A percentile compares a stretch with the other conserved stretches of the same genome.
Conservation (phyloP, 2,888 invertebrate species). For the Cepaea hortensis region DNA sequence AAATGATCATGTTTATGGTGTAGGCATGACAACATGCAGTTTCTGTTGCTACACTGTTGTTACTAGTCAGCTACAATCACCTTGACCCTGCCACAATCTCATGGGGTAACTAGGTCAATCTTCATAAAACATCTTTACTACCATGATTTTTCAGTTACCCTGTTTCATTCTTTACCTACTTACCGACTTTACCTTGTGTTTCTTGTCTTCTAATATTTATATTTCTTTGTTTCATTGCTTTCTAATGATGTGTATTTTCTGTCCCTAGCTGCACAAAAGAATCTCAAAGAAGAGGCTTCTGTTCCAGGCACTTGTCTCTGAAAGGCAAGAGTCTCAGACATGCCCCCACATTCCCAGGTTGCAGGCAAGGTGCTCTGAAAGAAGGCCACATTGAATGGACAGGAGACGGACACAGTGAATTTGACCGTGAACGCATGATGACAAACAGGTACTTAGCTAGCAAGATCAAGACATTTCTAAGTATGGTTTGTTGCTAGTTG, state of each 20-base stretch:
- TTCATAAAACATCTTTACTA: no score
- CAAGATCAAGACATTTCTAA: not conserved
- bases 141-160: no score
- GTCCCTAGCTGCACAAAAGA: conserved; percentile 87
- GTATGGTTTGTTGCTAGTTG: no score
- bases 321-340: conserved; percentile 81
- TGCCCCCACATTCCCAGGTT: conserved; percentile 67
- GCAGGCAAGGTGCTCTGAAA: conserved; percentile 72
- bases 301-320: conserved; percentile 95
- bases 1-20: no score
- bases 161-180: no score
- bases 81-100: no score
- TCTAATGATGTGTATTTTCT: not conserved
- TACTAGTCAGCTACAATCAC: no score
- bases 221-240: no score
- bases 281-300: conserved; percentile 96
- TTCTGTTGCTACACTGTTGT: no score
- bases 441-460: conserved; percentile 71
- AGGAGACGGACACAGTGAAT: conserved; percentile 73
- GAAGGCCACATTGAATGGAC: conserved; percentile 83
- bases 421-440: conserved; percentile 61
- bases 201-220: not conserved
- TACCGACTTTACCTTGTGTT: not conserved
- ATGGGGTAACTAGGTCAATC: no score
- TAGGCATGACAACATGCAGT: no score